These are phyloP conservation scores for Drosophila rubida DNA, from an alignment of 2,888 invertebrate species.

Conservation along the genomic window DNA sequence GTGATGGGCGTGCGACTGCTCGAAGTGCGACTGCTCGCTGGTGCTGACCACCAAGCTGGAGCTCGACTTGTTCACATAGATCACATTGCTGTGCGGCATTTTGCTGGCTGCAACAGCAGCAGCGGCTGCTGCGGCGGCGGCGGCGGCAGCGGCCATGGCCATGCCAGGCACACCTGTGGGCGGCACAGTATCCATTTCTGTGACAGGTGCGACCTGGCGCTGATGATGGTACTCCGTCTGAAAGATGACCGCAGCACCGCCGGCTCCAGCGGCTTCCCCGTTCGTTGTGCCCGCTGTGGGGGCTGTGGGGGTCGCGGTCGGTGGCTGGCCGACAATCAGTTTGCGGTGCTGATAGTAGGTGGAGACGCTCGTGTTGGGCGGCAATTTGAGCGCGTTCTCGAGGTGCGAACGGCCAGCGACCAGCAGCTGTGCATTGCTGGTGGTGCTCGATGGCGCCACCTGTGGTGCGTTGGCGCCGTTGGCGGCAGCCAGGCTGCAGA, in stretches of 20 bases:
- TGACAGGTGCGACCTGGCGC: slow-evolving; percentile 77
- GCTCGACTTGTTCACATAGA: slow-evolving; percentile 81
- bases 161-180: slow-evolving; percentile 71
- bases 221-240: slow-evolving; percentile 53
- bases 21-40: slow-evolving; percentile 41
- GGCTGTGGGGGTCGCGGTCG: slow-evolving; percentile 5
- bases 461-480: slow-evolving; percentile 39
- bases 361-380: slow-evolving; percentile 83
- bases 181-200: slow-evolving; percentile 83
- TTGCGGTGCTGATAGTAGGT: slow-evolving; percentile 83
- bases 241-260: slow-evolving; percentile 38
- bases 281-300: slow-evolving; percentile 20
- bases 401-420: slow-evolving; percentile 81
- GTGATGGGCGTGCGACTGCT: slow-evolving; percentile 52
- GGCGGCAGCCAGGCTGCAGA: slow-evolving; percentile 75
- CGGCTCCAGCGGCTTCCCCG: slow-evolving; percentile 16
- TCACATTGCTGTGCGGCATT: slow-evolving; percentile 83
- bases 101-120: slow-evolving; percentile 63
- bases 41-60: slow-evolving; percentile 56
- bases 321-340: slow-evolving; percentile 56
- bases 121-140: slow-evolving; percentile 64
- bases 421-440: slow-evolving; percentile 61
- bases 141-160: slow-evolving; percentile 40
- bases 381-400: slow-evolving; percentile 83
- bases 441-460: slow-evolving; percentile 64